Evolutionary conservation across 2,888 invertebrate species (phyloP).

Genomic region (Nesidiocoris tenuis): DNA sequence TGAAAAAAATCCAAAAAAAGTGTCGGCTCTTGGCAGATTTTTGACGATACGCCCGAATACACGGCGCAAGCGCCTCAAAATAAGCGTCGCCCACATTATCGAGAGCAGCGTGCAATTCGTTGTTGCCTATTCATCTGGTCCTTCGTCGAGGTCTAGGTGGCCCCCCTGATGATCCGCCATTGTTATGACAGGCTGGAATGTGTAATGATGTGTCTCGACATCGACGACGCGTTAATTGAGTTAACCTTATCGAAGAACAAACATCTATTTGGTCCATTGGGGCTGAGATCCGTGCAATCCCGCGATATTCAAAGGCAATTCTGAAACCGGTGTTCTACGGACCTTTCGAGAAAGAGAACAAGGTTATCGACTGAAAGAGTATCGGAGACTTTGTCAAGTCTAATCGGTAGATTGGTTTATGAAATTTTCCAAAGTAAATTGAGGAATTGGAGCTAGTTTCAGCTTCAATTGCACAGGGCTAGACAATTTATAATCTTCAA

Average conservation of each 20-base stretch:
- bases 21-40: too few species aligned
- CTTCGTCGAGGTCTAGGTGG: background rate
- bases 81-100: background rate
- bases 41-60: too few species aligned
- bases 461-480: too few species aligned
- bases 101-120: background rate
- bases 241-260: conserved; percentile 39
- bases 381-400: too few species aligned
- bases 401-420: too few species aligned
- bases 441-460: too few species aligned
- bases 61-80: too few species aligned
- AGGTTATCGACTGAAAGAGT: too few species aligned
- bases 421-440: too few species aligned
- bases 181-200: conserved; percentile 35
- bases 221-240: conserved; percentile 26
- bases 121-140: background rate
- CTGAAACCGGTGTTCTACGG: background rate
- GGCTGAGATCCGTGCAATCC: background rate
- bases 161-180: background rate
- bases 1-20: too few species aligned
- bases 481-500: too few species aligned
- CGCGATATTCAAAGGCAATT: background rate
- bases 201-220: conserved; percentile 33
- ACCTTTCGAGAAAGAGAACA: background rate
- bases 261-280: conserved; percentile 38